A percentile compares a stretch with the other conserved stretches of the same genome.
phyloP scores from a whole-genome alignment of 2,888 invertebrate genomes.

The Nezara viridula region DNA sequence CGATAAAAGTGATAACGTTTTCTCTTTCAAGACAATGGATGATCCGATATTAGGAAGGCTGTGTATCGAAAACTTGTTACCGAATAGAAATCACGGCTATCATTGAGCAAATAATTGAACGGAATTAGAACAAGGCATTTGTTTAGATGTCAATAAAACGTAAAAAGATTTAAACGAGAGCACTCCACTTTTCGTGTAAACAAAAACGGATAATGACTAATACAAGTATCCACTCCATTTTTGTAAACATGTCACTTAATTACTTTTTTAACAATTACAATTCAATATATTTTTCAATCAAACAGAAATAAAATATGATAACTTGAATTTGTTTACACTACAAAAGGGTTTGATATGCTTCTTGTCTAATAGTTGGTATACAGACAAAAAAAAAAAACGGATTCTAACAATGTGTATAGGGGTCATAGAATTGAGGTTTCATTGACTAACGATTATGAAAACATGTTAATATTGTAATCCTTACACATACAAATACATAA shows the following conservation, averaged over 20 bases:
- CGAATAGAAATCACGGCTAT: neutral
- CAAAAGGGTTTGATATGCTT: too few species aligned
- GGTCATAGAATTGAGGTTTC: too few species aligned
- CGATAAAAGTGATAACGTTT: neutral
- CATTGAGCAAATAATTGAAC: neutral
- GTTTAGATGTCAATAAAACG: neutral
- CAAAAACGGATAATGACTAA: neutral
- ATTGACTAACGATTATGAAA: too few species aligned
- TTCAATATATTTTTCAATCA: too few species aligned
- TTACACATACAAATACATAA: too few species aligned
- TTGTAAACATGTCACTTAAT: neutral
- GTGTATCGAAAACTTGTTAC: neutral
- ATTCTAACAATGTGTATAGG: too few species aligned
- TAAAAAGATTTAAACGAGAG: neutral
- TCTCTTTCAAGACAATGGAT: conserved; percentile 9
- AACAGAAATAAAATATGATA: too few species aligned
- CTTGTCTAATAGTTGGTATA: too few species aligned
- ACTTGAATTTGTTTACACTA: too few species aligned
- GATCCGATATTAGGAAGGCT: neutral
- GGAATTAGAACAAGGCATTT: neutral
- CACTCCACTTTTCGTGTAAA: neutral
- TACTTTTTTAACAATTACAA: neutral
- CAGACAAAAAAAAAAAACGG: too few species aligned
- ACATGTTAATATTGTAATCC: too few species aligned
- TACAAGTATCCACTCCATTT: neutral